Evolutionary conservation across 2,797 vertebrate genomes (phyloP).

Genomic region (Etheostoma nigrum): DNA sequence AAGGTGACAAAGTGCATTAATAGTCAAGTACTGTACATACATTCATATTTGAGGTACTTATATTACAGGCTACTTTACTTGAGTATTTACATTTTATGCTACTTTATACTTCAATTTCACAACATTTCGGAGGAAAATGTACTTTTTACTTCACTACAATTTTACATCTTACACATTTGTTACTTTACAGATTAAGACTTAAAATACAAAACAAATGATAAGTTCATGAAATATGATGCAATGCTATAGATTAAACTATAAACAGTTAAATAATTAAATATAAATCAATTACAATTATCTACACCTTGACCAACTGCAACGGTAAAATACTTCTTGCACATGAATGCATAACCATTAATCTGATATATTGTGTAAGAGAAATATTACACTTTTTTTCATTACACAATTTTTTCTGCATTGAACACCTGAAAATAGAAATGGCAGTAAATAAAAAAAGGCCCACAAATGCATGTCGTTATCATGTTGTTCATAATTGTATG

Average conservation of each 20-base stretch:
- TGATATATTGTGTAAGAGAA: background rate
- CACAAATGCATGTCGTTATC: background rate
- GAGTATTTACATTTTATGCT: background rate
- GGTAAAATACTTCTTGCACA: background rate
- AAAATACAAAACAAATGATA: background rate
- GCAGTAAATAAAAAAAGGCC: background rate
- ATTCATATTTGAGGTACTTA: background rate
- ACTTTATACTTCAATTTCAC: background rate
- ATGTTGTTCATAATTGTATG: background rate
- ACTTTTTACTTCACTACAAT: background rate
- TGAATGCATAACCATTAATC: background rate
- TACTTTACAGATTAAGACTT: background rate
- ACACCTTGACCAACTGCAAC: background rate
- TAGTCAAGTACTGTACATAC: background rate
- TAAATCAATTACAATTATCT: background rate
- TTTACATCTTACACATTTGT: background rate
- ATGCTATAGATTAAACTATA: background rate
- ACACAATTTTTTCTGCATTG: background rate
- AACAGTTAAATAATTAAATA: no score
- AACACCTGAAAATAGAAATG: background rate
- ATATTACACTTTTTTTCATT: no score
- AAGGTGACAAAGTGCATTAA: background rate
- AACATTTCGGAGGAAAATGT: background rate
- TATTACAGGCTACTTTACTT: background rate
- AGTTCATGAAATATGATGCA: conserved; percentile 2